These are phyloP conservation scores for Rhea pennata DNA, from an alignment of 2,113 vertebrate species.

Conservation along the genomic window DNA sequence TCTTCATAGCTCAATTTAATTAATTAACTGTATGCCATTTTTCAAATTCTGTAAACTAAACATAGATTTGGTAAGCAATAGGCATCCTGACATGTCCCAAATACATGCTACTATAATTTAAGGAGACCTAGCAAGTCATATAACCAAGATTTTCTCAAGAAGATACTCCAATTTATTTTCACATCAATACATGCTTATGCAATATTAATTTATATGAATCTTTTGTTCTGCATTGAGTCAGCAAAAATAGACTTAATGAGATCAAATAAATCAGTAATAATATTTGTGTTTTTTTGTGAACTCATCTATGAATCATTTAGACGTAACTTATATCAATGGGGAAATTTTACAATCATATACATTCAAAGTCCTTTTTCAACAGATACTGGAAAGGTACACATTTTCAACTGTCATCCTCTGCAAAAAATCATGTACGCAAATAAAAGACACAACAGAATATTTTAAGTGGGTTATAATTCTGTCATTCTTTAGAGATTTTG, in stretches of 20 bases:
- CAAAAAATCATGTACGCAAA: background rate
- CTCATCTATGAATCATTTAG: background rate
- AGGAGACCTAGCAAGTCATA: background rate
- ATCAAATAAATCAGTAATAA: background rate
- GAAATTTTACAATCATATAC: background rate
- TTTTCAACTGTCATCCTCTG: background rate
- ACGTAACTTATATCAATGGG: background rate
- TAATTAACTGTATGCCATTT: background rate
- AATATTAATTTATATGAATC: background rate
- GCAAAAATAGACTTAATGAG: background rate
- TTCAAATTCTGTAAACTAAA: background rate
- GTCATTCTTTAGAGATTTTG: background rate
- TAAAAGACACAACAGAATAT: background rate
- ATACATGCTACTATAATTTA: background rate
- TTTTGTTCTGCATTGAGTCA: background rate
- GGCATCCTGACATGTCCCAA: background rate
- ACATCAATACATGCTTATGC: background rate
- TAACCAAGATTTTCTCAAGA: background rate
- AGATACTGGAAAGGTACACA: background rate
- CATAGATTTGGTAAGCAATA: background rate
- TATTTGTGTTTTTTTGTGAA: background rate
- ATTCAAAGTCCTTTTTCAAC: background rate
- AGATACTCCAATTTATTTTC: background rate
- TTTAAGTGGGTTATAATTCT: constrained; percentile 10
- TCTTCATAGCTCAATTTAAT: background rate